Conservation (phyloP, 2,888 invertebrate species). For the Zonitis immaculata region DNA sequence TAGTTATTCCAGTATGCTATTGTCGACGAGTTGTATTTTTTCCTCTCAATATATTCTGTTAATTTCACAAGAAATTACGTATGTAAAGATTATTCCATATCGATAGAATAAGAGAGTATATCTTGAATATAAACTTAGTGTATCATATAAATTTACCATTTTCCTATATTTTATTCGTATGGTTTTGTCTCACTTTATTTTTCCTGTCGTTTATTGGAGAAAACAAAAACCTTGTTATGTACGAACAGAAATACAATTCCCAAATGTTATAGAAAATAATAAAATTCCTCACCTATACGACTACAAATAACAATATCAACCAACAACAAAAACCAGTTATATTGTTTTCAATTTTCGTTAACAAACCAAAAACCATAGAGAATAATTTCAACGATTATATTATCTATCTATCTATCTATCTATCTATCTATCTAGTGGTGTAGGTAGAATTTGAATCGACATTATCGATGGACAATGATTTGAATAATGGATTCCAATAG, state of each 20-base stretch:
- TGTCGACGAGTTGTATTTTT: too few relatives aligned
- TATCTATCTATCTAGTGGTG: too few relatives aligned
- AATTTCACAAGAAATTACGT: too few relatives aligned
- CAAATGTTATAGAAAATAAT: neutral
- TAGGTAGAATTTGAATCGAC: neutral
- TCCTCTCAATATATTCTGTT: too few relatives aligned
- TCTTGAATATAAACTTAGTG: too few relatives aligned
- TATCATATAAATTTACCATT: neutral
- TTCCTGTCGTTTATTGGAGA: neutral
- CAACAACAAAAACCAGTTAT: neutral
- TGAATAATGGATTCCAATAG: neutral
- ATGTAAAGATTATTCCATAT: too few relatives aligned
- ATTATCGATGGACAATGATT: neutral
- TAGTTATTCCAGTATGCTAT: too few relatives aligned
- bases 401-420: too few relatives aligned
- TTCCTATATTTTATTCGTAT: neutral
- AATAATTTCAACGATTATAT: neutral
- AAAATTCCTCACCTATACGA: neutral
- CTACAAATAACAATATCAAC: neutral
- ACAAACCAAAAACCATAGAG: neutral
- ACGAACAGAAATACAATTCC: neutral
- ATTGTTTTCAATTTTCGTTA: neutral
- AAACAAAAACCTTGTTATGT: neutral
- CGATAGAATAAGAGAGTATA: too few relatives aligned
- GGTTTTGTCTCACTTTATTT: too few relatives aligned